Percentiles rank a stretch among this genome's conserved stretches.
Evolutionary conservation across 1,140 invertebrate genomes (phyloP).

Genomic region (Capitella teleta): DNA sequence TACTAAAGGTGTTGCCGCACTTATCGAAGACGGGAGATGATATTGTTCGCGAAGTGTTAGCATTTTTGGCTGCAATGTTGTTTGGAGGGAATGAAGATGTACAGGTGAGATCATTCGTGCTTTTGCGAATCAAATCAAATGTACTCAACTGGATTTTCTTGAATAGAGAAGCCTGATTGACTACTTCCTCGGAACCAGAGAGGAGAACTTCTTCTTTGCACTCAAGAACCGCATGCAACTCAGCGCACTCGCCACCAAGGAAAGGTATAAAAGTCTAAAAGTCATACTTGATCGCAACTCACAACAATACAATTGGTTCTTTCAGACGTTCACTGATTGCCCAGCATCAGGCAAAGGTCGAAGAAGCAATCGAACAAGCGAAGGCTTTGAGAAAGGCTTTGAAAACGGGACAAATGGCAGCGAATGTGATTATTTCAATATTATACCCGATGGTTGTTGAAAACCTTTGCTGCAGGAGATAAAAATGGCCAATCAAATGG

Average conservation of each 20-base stretch:
- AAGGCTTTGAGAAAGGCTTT: conserved; percentile 16
- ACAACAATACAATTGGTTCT: neutral
- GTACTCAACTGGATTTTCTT: no score
- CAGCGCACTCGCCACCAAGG: conserved; percentile 36
- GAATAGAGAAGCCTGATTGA: conserved; percentile 33
- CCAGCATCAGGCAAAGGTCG: conserved; percentile 31
- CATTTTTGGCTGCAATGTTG: conserved; percentile 20
- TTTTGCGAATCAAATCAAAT: no score
- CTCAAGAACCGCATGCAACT: conserved; percentile 35
- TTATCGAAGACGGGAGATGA: conserved; percentile 19
- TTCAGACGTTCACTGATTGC: conserved; percentile 30
- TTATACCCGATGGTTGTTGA: no score
- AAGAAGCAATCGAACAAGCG: conserved; percentile 26
- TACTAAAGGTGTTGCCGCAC: conserved; percentile 33
- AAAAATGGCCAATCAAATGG: no score
- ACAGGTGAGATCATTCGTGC: no score
- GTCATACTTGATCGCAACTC: neutral
- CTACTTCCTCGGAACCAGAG: conserved; percentile 36
- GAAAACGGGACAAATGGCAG: conserved; percentile 3
- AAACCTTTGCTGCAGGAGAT: no score
- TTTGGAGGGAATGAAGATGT: conserved; percentile 24
- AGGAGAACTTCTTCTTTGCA: conserved; percentile 41
- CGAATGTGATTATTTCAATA: neutral
- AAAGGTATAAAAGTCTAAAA: conserved; percentile 21
- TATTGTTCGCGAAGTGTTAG: conserved; percentile 22